phyloP scores from a whole-genome alignment of 1,140 invertebrate genomes.

The Scaptomyza montana region DNA sequence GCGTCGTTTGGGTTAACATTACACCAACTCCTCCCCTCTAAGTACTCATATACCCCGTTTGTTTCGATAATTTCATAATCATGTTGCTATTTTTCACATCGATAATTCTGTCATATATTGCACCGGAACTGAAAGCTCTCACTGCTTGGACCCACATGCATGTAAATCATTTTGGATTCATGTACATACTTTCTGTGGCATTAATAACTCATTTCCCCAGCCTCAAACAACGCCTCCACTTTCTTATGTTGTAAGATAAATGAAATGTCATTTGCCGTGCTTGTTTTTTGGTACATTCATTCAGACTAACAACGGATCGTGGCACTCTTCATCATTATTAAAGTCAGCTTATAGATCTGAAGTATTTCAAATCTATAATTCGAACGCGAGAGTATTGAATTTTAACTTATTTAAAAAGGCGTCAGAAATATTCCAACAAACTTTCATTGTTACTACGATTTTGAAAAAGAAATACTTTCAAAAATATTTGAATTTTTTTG shows the following conservation, averaged over 20 bases:
- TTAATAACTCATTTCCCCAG: slow-evolving; percentile 60
- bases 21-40: not conserved
- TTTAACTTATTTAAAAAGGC: too few species aligned
- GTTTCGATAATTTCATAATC: slow-evolving; percentile 74
- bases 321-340: slow-evolving; percentile 25
- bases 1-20: slow-evolving; percentile 6
- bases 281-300: slow-evolving; percentile 16
- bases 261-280: slow-evolving; percentile 68
- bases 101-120: slow-evolving; percentile 54
- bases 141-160: not conserved
- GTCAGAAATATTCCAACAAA: too few species aligned
- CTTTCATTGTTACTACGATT: too few species aligned
- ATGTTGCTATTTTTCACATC: slow-evolving; percentile 74
- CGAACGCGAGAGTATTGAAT: too few species aligned
- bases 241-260: slow-evolving; percentile 58
- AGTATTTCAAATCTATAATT: too few species aligned
- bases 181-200: slow-evolving; percentile 27
- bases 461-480: too few species aligned
- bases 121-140: slow-evolving; percentile 71
- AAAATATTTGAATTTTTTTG: too few species aligned
- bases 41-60: not conserved
- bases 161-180: slow-evolving; percentile 2
- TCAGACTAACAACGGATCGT: slow-evolving; percentile 21
- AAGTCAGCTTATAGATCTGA: not conserved
- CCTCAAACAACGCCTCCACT: slow-evolving; percentile 29